These are phyloP conservation scores for Darevskia mixta DNA, from an alignment of 2,797 vertebrate species.

Conservation along the genomic window DNA sequence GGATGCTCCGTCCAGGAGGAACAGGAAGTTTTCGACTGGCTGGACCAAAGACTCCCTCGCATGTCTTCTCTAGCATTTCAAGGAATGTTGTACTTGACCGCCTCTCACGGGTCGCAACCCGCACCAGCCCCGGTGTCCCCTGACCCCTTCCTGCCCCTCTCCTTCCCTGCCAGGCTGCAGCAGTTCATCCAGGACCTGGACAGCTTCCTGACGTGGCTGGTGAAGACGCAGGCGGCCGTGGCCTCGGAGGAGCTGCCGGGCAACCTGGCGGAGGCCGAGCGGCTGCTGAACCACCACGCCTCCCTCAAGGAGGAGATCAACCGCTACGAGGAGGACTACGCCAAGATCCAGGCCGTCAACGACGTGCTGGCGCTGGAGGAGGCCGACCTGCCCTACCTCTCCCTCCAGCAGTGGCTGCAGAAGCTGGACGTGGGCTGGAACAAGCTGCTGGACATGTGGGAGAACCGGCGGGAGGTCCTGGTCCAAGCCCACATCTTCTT, in stretches of 20 bases:
- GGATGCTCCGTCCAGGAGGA: no score
- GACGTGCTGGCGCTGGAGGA: conserved; percentile 89
- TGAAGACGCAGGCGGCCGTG: conserved; percentile 88
- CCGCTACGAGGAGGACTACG: conserved; percentile 91
- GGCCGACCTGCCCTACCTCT: conserved; percentile 85
- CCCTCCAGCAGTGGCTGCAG: conserved; percentile 93
- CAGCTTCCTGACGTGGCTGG: conserved; percentile 92
- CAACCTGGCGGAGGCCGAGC: conserved; percentile 86
- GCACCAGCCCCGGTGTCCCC: conserved; percentile 44
- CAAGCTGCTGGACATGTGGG: conserved; percentile 94
- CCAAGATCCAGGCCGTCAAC: conserved; percentile 90
- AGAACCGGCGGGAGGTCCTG: conserved; percentile 86
- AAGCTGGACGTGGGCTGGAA: conserved; percentile 95
- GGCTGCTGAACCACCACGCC: conserved; percentile 86
- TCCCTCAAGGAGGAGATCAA: conserved; percentile 94
- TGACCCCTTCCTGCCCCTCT: conserved; percentile 70
- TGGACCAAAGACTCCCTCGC: no score
- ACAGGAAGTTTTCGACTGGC: no score
- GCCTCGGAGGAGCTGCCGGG: conserved; percentile 86
- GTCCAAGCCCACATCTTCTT: conserved; percentile 93
- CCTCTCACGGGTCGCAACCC: no score
- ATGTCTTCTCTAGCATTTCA: no score
- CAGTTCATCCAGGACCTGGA: conserved; percentile 95
- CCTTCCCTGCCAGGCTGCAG: conserved; percentile 79
- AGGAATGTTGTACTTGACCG: no score